Percentiles rank a stretch among this genome's conserved stretches.
Evolutionary conservation across 2,113 vertebrate genomes (phyloP).

Genomic region (Brienomyrus brachyistius): DNA sequence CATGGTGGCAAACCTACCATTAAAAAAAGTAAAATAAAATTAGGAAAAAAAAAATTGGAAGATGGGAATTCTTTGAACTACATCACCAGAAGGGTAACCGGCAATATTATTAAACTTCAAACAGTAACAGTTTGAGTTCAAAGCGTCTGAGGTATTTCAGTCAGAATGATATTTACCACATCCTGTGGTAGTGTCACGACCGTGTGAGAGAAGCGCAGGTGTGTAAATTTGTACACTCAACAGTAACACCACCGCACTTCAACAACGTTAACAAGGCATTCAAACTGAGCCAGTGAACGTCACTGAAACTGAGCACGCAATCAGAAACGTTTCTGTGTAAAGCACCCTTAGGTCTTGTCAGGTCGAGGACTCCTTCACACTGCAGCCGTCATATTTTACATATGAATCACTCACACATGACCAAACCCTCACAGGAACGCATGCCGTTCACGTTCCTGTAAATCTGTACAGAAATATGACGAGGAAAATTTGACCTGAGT

Average conservation of each 20-base stretch:
- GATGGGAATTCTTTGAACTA: not conserved
- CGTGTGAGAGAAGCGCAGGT: not conserved
- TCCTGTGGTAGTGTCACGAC: not conserved
- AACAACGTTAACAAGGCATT: not conserved
- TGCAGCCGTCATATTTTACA: not conserved
- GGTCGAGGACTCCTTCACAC: not conserved
- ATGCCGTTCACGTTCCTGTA: not conserved
- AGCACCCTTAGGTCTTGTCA: not conserved
- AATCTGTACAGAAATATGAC: not conserved
- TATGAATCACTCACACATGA: not conserved
- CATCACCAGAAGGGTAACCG: conserved; percentile 11
- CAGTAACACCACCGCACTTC: not conserved
- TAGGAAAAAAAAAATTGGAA: not conserved
- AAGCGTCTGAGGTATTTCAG: not conserved
- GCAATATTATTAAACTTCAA: conserved; percentile 11
- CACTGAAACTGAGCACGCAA: not conserved
- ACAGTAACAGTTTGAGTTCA: conserved; percentile 1
- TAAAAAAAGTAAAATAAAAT: not conserved
- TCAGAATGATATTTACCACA: not conserved
- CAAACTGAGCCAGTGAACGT: not conserved
- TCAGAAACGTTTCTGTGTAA: not conserved
- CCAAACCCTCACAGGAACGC: not conserved
- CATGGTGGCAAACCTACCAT: not conserved
- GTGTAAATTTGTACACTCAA: not conserved
- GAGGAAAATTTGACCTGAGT: not conserved